Base-by-base conservation (phyloP, 2,888 invertebrate species). In the Shargacucullia verbasci region DNA sequence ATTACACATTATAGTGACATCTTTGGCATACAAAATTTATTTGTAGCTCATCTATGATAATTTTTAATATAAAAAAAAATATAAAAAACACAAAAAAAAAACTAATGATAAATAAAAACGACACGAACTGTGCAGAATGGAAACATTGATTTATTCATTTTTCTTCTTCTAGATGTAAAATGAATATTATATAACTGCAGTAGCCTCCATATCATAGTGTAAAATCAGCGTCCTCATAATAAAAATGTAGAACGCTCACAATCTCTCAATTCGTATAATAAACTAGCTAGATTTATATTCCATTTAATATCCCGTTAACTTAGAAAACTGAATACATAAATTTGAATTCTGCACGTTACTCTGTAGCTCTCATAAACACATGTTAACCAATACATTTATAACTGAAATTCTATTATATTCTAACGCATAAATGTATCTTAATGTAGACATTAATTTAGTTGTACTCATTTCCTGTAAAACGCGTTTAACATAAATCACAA, bases 391-490 rank as follows among this genome's bases (percentile, higher is more conserved):
- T 47, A 69, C 57, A 53, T 47, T 50, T 55, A 53, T 59, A 58
- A 58, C 73, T 56, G 13, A 41, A 52, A 46, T 56, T 58, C 54
- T 44, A 64, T 62, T 27, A 66, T 63, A 72, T 64, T 63, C 20
- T 73, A 68, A 64, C 39, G 38, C 56, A 65, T 69, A 62, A 70
- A 62, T 59, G 33, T 73, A 76, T 64, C 31, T 66, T 74, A 74
- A 59, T 50, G 47, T 76, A 75, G 70, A 50, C 25, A 35, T 69
- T 69, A 73, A 60, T 67, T 75, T 80, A 78, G 67, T 63, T 67
- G 71, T 70, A 78, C 83, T 84, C 84, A 80, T 85, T 83, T 79
- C 72, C 84, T 83, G 79, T 77, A 70, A 71, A 69, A 20, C 20
- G 20, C 20, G 20, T 4, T 20, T 3, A 20, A 20, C n/a, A n/a